phyloP scores from a whole-genome alignment of 2,888 invertebrate genomes.

The Uloborus plumipes region DNA sequence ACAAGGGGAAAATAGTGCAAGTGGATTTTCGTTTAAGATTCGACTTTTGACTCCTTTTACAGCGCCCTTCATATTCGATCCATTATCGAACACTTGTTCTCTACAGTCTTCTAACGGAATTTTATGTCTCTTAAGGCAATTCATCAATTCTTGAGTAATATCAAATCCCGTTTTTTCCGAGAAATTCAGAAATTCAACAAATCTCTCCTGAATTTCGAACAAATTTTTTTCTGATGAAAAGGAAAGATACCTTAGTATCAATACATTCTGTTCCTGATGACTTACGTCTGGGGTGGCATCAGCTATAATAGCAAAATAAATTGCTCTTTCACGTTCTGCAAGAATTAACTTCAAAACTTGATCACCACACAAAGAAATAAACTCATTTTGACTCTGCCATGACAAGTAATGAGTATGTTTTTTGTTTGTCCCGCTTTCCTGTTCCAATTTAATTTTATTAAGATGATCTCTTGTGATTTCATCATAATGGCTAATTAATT shows the following conservation, averaged over 20 bases:
- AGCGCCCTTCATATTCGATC: too few relatives aligned
- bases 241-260: background rate
- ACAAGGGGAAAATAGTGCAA: background rate
- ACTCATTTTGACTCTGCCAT: conserved; percentile 5
- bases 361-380: too few relatives aligned
- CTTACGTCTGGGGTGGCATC: background rate
- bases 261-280: too few relatives aligned
- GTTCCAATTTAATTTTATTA: conserved; percentile 2
- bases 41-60: too few relatives aligned
- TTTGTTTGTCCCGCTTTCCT: background rate
- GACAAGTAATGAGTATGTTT: conserved; percentile 3
- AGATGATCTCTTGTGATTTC: conserved; percentile 13
- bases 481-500: too few relatives aligned
- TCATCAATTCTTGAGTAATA: background rate
- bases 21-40: background rate
- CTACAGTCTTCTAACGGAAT: too few relatives aligned
- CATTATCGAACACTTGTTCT: too few relatives aligned
- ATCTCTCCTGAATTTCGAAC: background rate
- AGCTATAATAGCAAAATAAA: conserved; percentile 10
- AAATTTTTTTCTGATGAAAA: background rate
- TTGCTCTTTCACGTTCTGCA: conserved; percentile 6
- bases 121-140: too few relatives aligned
- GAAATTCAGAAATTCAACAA: background rate
- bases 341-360: conserved; percentile 6
- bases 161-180: too few relatives aligned